Base-by-base conservation (phyloP, 2,888 invertebrate genomes). In the Dynastes tityus region DNA sequence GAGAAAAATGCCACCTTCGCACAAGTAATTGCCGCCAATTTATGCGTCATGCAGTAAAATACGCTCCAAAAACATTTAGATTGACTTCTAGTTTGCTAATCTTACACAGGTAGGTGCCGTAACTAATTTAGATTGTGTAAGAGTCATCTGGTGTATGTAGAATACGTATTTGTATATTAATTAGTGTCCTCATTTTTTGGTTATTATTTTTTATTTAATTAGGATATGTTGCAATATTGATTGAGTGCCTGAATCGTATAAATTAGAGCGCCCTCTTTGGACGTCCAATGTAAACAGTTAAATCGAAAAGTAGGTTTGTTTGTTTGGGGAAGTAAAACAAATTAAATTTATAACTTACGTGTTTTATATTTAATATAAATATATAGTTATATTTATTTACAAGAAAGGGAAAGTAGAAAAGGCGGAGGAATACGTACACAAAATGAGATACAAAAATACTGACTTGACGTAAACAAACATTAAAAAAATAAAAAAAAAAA, bases 311-410 rank as follows among this genome's bases (percentile, higher is more conserved):
- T 22, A 22, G 22, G 22, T 22, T 22, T 22, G 22, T 22, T 22
- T 0, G 22, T 22, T 22, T 45, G 2, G 45, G 45, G 29, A 45
- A 32, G 37, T 9, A 45, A 40, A 16, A 73, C 58, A 68, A 29
- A 45, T 40, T 40, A 61, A 58, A 8, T 11, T n/a, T 58, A 73
- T 73, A 73, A 73, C 73, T 73, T 73, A 73, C 73, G 73, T 78
- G 65, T 71, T 63, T 73, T 78, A 78, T 73, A 73, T 76, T 81
- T 76, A 65, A 61, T 77, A 77, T 79, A 76, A 80, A 68, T 76
- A 63, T 67, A 78, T 80, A 76, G 75, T 53, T 77, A 79, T 65
- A 70, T 74, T 78, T 81, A 78, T 79, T 79, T 80, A 79, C 76
- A 79, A 53, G 67, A 70, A 53, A 74, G 67, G n/a, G 78, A 78